Evolutionary conservation across 2,888 invertebrate species (phyloP).

Genomic region (Cephus runcator): DNA sequence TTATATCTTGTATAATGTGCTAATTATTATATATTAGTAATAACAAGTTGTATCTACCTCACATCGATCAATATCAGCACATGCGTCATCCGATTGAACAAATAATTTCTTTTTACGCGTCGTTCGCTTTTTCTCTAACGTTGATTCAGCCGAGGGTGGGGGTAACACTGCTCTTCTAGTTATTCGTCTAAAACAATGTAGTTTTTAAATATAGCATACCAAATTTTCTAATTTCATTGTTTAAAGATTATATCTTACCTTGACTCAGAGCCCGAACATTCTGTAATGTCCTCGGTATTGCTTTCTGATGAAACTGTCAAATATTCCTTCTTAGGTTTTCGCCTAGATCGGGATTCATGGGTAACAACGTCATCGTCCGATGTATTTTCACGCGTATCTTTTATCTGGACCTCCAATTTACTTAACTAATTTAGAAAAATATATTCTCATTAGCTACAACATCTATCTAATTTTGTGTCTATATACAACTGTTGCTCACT

Average conservation of each 20-base stretch:
- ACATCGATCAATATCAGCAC: conserved; percentile 41
- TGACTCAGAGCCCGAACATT: conserved; percentile 51
- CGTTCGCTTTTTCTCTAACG: conserved; percentile 28
- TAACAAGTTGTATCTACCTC: conserved; percentile 31
- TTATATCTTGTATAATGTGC: not conserved
- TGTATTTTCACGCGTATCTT: conserved; percentile 27
- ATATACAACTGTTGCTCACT: not conserved
- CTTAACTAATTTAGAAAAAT: not conserved
- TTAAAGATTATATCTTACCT: conserved; percentile 34
- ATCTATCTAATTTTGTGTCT: not conserved
- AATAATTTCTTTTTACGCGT: conserved; percentile 49
- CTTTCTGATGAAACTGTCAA: not conserved
- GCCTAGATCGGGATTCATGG: conserved; percentile 14
- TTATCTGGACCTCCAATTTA: not conserved
- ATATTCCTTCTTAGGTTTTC: not conserved
- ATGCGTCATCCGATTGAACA: conserved; percentile 36
- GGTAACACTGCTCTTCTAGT: conserved; percentile 25
- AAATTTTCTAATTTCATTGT: not conserved
- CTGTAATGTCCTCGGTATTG: conserved; percentile 28
- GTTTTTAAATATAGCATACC: not conserved
- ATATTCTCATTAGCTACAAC: not conserved
- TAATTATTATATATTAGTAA: not conserved
- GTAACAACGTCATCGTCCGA: conserved; percentile 37
- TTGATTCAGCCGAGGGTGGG: conserved; percentile 21
- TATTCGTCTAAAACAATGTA: conserved; percentile 25